phyloP scores from a whole-genome alignment of 2,113 vertebrate species.

The Penelope pileata region DNA sequence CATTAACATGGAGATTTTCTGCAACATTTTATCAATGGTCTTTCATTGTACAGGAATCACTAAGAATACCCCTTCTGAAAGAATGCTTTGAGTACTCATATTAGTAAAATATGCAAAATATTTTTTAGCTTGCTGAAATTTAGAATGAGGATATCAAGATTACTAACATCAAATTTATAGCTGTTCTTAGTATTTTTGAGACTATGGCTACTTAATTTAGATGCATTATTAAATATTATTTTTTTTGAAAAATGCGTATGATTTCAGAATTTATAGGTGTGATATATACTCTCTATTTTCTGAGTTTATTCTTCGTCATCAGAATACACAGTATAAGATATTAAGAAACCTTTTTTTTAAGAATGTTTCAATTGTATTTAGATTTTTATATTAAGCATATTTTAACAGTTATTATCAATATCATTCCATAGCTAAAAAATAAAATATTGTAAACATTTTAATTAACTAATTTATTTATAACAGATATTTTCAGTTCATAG shows the following conservation, averaged over 20 bases:
- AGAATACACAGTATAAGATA: not conserved
- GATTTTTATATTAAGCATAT: not conserved
- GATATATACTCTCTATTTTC: not conserved
- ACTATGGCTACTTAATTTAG: not conserved
- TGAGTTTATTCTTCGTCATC: not conserved
- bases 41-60: not conserved
- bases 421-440: not conserved
- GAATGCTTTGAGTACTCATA: not conserved
- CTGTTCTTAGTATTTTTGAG: not conserved
- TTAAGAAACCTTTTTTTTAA: not conserved
- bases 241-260: not conserved
- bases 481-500: not conserved
- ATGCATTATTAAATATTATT: not conserved
- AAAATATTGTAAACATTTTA: not conserved
- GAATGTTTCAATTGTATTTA: not conserved
- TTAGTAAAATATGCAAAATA: not conserved
- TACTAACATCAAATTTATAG: not conserved
- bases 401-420: not conserved
- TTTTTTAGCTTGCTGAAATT: not conserved
- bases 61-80: not conserved
- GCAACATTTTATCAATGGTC: not conserved
- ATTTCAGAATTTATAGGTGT: not conserved
- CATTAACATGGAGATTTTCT: not conserved
- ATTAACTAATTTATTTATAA: not conserved
- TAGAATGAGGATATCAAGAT: not conserved